Percentiles rank a stretch among this genome's conserved stretches.
Evolutionary conservation across 2,113 vertebrate species (phyloP).

Genomic region (Mastomys natalensis): DNA sequence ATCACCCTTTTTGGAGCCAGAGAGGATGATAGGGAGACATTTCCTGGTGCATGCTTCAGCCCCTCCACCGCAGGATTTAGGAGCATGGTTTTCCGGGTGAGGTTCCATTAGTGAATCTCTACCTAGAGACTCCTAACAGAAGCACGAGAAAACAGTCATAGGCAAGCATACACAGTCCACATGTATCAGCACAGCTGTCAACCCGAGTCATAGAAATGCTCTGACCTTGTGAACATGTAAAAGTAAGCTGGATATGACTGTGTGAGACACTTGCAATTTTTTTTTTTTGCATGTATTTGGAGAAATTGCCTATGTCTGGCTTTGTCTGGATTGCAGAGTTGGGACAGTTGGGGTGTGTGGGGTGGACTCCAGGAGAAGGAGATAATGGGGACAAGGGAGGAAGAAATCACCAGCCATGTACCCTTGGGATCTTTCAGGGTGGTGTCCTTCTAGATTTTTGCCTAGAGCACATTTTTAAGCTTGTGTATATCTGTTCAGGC

Average conservation of each 20-base stretch:
- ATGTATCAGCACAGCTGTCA: neutral
- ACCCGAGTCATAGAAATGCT: neutral
- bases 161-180: neutral
- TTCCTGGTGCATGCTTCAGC: fast-evolving
- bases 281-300: neutral
- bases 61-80: neutral
- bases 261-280: neutral
- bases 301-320: neutral
- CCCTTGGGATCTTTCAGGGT: neutral
- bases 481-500: neutral
- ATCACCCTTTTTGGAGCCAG: neutral
- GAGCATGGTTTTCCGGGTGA: neutral
- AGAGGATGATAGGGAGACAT: fast-evolving
- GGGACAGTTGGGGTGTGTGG: neutral
- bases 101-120: neutral
- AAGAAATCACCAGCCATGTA: neutral
- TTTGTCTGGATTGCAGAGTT: no score
- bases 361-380: neutral
- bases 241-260: neutral
- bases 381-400: neutral
- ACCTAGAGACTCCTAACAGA: neutral
- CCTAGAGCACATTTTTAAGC: neutral
- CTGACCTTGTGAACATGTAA: neutral
- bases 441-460: neutral
- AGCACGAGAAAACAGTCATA: neutral